Base-by-base conservation (phyloP, 1,140 invertebrate species). In the Drosophila subpulchrella region DNA sequence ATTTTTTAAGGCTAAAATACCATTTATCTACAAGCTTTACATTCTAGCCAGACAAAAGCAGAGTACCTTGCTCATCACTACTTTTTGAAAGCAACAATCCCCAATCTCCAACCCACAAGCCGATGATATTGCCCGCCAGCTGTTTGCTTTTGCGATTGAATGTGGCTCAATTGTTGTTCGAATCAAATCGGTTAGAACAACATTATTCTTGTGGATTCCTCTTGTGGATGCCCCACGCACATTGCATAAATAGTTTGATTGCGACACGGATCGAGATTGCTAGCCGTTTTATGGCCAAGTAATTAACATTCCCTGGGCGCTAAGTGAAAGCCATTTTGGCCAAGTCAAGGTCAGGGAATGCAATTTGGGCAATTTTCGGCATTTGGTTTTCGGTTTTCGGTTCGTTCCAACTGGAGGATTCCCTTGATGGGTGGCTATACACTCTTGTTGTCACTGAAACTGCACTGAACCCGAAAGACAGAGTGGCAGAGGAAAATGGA, bases 221-320 rank as follows among this genome's bases (percentile, higher is more conserved):
- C 42, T 20, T 20, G 20, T 27, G 27, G 27, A 24, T 27, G 12
- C 13, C 41, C n/a, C 66, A 70, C 60, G 41, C 38, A 57, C 41
- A 70, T 70, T 47, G 65, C 34, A 70, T 42, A 71, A 71, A 71
- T 71, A 71, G 67, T 71, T 71, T 70, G 65, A 71, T 71, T 71
- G 51, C 30, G 63, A 70, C 67, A 71, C 42, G 50, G 24, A 46
- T 55, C 12, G 62, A 50, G 62, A 66, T 58, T 47, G 15, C 34
- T 10, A n/a, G 17, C 6, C 27, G 46, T 51, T 66, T 44, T 53
- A 66, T 44, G 51, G 65, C 8, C 65, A 70, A 71, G 51, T 71
- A 71, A 71, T 71, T 71, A 71, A 48, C 51, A 71, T 71, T 70
- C 67, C 65, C 65, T n/a, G 42, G 66, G 65, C 67, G 51, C 44